Evolutionary conservation across 2,888 invertebrate species (phyloP).

Genomic region (Endotricha flammealis): DNA sequence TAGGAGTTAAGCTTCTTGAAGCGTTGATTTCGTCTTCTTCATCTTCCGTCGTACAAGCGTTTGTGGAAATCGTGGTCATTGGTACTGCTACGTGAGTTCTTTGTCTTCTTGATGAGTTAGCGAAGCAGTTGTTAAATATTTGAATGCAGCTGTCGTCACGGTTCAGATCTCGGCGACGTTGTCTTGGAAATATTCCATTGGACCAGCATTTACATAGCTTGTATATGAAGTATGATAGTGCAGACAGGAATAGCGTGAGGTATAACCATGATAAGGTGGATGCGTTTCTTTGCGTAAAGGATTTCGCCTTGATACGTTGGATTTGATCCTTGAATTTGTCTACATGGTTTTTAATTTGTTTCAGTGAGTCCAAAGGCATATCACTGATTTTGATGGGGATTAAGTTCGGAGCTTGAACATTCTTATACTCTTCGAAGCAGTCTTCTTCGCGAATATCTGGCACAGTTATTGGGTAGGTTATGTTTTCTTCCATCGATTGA

Average conservation of each 20-base stretch:
- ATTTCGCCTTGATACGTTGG: constrained; percentile 8
- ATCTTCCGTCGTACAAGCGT: too few species aligned
- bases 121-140: too few species aligned
- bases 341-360: constrained; percentile 15
- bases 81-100: too few species aligned
- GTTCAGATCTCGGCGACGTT: too few species aligned
- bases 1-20: too few species aligned
- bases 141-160: too few species aligned
- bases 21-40: too few species aligned
- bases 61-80: too few species aligned
- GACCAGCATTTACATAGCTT: neutral
- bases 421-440: constrained; percentile 14
- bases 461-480: constrained; percentile 17
- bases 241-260: constrained; percentile 5
- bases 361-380: constrained; percentile 17
- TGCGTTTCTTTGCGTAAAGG: constrained; percentile 10
- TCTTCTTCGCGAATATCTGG: constrained; percentile 21
- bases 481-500: constrained; percentile 15
- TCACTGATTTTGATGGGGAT: constrained; percentile 20
- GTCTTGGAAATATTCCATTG: too few species aligned
- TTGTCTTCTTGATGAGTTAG: too few species aligned
- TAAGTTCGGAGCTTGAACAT: constrained; percentile 9
- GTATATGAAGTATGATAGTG: neutral
- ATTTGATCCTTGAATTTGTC: constrained; percentile 13
- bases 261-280: constrained; percentile 10